Evolutionary conservation across 2,888 invertebrate species (phyloP).

Genomic region (Tenodera sinensis): DNA sequence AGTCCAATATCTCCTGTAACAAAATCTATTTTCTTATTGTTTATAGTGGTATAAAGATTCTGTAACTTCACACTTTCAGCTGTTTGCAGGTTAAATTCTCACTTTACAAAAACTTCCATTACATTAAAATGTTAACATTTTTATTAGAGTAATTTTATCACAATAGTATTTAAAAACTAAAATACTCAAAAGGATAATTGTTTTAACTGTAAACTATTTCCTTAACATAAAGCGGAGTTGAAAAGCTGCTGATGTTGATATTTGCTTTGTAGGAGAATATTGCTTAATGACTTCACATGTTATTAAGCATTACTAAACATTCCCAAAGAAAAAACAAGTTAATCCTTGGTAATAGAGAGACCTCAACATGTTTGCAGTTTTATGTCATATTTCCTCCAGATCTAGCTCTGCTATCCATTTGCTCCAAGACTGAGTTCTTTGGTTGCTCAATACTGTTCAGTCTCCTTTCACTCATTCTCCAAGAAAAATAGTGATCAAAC

Average conservation of each 20-base stretch:
- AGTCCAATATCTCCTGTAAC: too few relatives aligned
- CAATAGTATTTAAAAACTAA: background rate
- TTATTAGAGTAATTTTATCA: too few relatives aligned
- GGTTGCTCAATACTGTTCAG: conserved; percentile 2
- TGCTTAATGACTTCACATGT: background rate
- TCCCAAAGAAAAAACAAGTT: background rate
- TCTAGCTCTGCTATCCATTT: background rate
- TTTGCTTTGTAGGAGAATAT: background rate
- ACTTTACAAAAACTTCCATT: too few relatives aligned
- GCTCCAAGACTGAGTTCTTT: conserved; percentile 13
- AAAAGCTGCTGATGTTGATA: background rate
- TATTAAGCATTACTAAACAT: background rate
- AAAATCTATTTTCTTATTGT: too few relatives aligned
- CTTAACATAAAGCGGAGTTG: background rate
- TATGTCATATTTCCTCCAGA: background rate
- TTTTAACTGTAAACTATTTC: background rate
- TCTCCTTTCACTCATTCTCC: background rate
- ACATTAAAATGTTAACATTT: too few relatives aligned
- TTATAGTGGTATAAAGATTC: too few relatives aligned
- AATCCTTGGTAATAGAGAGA: background rate
- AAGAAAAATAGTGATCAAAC: background rate
- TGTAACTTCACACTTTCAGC: too few relatives aligned
- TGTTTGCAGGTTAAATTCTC: too few relatives aligned
- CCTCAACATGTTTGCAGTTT: background rate
- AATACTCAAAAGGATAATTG: background rate